Base-by-base conservation (phyloP, 2,888 invertebrate species). In the Schrankia costaestrigalis region DNA sequence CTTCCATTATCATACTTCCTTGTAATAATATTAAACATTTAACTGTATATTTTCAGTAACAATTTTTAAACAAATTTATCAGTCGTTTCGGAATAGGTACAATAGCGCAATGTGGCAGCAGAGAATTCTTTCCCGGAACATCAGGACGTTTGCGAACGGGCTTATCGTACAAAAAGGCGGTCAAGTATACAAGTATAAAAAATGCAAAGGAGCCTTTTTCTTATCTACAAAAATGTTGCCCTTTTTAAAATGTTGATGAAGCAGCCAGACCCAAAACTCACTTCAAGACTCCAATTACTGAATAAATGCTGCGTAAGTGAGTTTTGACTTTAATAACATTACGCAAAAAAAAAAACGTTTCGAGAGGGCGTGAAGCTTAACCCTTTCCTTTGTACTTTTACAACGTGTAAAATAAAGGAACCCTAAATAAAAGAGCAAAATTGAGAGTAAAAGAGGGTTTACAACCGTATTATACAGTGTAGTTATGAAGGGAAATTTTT, bases 221-320 rank as follows among this genome's bases (percentile, higher is more conserved):
- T 47, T 50, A 47, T 29, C 53, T 43, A 28, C 25, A 11, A 39
- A 35, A 18, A 32, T 30, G 30, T 26, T 39, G 31, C 35, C 39
- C 45, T 37, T 45, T n/a, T 42, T 35, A 35, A 45, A 52, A 54
- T 30, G 14, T 36, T 30, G 29, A 37, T 30, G 35, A 45, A 38
- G 19, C 33, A 14, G 27, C 46, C 17, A 38, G 41, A 17, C 33
- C 35, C 27, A 24, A 37, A 39, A 41, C 36, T 26, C 36, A 38
- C 35, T 44, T 31, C 6, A 17, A 15, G 30, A 34, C 27, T 35
- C 35, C 36, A 44, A 37, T 41, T 35, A 32, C 26, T 17, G 25
- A 27, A 19, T 10, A 46, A 27, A 19, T 24, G 18, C 21, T 35
- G 27, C 25, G 7, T 22, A 21, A 11, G 19, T 9, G 23, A 26